These are phyloP conservation scores for Istiophorus platypterus DNA, from an alignment of 2,113 vertebrate genomes.

Conservation along the genomic window DNA sequence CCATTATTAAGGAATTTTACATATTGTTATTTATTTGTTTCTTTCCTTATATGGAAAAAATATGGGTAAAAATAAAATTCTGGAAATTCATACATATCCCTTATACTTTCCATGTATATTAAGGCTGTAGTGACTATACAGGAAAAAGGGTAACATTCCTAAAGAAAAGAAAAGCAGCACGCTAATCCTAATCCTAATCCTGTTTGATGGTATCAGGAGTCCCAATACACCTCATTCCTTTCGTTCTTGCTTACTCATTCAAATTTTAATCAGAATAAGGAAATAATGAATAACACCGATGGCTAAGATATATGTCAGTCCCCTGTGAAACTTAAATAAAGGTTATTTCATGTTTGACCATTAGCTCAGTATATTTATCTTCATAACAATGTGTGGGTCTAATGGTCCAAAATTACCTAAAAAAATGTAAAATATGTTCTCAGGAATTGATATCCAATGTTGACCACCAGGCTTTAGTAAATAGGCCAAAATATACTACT, in stretches of 20 bases:
- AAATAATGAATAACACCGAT: no score
- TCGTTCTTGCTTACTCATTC: neutral
- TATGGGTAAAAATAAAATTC: neutral
- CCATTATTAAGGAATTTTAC: constrained; percentile 1
- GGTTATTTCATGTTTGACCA: no score
- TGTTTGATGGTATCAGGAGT: neutral
- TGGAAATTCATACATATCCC: neutral
- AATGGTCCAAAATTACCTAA: no score
- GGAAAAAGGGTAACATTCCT: neutral
- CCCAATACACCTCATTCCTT: neutral
- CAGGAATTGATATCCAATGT: no score
- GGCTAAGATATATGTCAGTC: no score
- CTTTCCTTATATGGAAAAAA: neutral
- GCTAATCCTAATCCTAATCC: neutral
- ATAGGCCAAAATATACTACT: no score
- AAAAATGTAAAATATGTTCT: no score
- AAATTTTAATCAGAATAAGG: no score
- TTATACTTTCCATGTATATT: neutral
- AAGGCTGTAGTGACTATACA: neutral
- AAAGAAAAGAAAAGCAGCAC: neutral
- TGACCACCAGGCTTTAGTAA: no score
- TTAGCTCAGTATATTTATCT: no score
- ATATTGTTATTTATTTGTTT: neutral
- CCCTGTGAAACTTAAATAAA: no score
- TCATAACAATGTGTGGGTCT: no score